Evolutionary conservation across 1,140 invertebrate genomes (phyloP), one percentile per base, ranked within the genome.

Genomic region (Listronotus bonariensis): DNA sequence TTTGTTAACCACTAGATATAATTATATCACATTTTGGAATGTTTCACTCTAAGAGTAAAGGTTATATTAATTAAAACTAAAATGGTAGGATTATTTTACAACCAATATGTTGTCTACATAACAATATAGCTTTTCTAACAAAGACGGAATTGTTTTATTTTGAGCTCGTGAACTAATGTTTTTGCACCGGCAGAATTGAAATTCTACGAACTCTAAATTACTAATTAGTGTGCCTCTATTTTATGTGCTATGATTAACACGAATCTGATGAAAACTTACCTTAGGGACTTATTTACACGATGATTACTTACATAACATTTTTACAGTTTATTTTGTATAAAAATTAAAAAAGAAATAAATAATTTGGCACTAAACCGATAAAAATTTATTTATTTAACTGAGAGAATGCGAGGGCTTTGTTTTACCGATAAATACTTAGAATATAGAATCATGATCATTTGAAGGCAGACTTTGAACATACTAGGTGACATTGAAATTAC

Each of bases 21-120:
- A 55, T 56, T 55, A 54, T 62, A 64, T 64, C 61, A 64, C 61
- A 64, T 64, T 64, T 64, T 55, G 61, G 61, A 64, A 64, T 62
- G 59, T 64, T 64, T 64, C 53, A 55, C 61, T 64, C 52, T 64
- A 55, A 38, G 10, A 51, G 34, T 26, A 42, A 31, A 56, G 18
- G 54, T 42, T 15, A 43, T 54, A 38, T 36, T 20, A 51, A 18
- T 18, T 31, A 32, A 18, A 31, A 51, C 20, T 51, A 26, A 51
- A 18, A 51, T n/a, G 17, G 12, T 51, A 31, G 48, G 20, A 51
- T 10, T 49, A 26, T 49, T 49, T 26, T 49, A 49, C 46, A 49
- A 49, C 17, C 46, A 49, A 49, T 49, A 49, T 49, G 17, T 49
- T 20, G 10, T 8, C 20, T 46, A 17, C 20, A 46, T 18, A 4